Evolutionary conservation across 2,888 invertebrate genomes (phyloP), one percentile per base, ranked within the genome.

Genomic region (Cephus nigrinus): DNA sequence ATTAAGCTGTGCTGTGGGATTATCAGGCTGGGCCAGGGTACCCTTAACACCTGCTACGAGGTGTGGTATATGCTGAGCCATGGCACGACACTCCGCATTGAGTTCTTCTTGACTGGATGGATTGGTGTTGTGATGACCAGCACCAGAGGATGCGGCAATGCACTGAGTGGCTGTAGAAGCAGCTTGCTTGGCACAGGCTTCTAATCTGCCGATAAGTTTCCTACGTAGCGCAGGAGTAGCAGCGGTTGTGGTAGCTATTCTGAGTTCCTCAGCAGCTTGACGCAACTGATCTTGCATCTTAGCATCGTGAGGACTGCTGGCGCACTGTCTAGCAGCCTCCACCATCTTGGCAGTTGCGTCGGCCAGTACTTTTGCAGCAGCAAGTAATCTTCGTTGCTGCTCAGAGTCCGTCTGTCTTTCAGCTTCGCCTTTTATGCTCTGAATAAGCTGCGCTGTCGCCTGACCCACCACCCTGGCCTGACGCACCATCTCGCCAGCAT

Each of bases 341-440:
- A 99, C 99, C 96, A 99, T 96, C 84, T 96, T 94, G 0, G 98
- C 97, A 0, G 99, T 99, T 1, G 99, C 99, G 91, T 99, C 99
- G 0, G 99, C 99, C 73, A 97, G 90, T 78, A 97, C 94, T 90
- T 98, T 98, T 30, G 99, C 99, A 0, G 99, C 99, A 0, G 98
- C 98, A 73, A 99, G 92, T 76, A 99, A 92, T 78, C 97, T 94
- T 82, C 97, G 95, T 87, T 98, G 98, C n/a, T 96, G 93, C 77
- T 98, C 98, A 0, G 97, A 95, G 90, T 96, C 96, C 0, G 96
- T 95, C 87, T 97, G 96, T 69, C 94, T 94, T 88, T 98, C 98
- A 0, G 99, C 99, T 90, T 99, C 98, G 74, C 97, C 93, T 88
- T 99, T 98, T 88, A 99, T 98, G 86, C 97, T 97, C 87, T 97